Evolutionary conservation across 2,113 vertebrate species (phyloP), one percentile per base, ranked within the genome.

Genomic region (Ptilorrhoa leucosticta): DNA sequence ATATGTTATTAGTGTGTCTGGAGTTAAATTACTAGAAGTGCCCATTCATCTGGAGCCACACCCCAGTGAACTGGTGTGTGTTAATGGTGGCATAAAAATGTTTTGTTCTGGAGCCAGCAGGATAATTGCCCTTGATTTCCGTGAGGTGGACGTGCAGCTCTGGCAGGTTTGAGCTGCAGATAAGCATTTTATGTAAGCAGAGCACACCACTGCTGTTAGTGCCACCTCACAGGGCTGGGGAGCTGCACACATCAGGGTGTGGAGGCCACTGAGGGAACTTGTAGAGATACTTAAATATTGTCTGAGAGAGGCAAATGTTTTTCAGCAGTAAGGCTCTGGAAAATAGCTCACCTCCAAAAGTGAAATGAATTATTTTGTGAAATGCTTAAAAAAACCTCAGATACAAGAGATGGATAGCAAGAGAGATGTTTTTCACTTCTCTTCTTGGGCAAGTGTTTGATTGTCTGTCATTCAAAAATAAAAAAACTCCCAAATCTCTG

Each of bases 91-190:
- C 82, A 70, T n/a, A 35, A 82, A 76, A 86, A 70, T 18, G 65
- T 58, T 86, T 83, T 90, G 76, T 77, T 87, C 69, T 75, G 68
- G 31, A 93, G 92, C 91, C 78, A 92, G 90, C 44, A 15, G 0
- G 1, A 18, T 92, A 92, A 97, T 94, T 96, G 87, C 66, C 86
- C 81, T 77, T 64, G 83, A 92, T 92, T 96, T 95, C 91, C 2
- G 2, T 83, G 19, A 80, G 90, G 80, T 94, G 57, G 65, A 48
- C 66, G 26, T 28, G 73, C 70, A 60, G 23, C 37, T 17, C 58
- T 57, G 76, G 77, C 79, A 87, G 89, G 87, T 75, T 91, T 48
- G 91, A 89, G 58, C 68, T 93, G 87, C 71, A 53, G 81, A 89
- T 92, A 83, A 84, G 87, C 65, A 51, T 91, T 88, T 91, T 71